Evolutionary conservation across 2,888 invertebrate genomes (phyloP), one percentile per base, ranked within the genome.

Genomic region (Aradus depressus): DNA sequence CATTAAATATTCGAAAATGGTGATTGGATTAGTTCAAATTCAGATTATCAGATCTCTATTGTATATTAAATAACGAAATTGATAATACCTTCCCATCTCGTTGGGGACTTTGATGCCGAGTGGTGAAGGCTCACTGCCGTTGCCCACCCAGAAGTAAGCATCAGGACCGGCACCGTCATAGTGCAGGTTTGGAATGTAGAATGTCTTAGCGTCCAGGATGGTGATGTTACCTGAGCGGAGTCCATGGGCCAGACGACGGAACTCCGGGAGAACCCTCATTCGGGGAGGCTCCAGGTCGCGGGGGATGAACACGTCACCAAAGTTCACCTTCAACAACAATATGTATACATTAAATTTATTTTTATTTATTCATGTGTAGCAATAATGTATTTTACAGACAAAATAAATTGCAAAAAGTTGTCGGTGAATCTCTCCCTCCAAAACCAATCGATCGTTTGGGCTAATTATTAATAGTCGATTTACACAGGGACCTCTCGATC

Each of bases 71-170:
- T n/a, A n/a, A n/a, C n/a, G n/a, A n/a, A n/a, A n/a, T n/a, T n/a
- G n/a, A n/a, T 25, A 60, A 62, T 60, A 76, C 76, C 72, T 88
- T 50, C 87, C 86, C 69, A 85, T 77, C 69, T 92, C 91, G 67
- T 91, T 91, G 44, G 91, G 89, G 1, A 90, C 84, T 74, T 90
- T 91, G 60, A 81, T 80, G 23, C 91, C 91, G 68, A 81, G 80
- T 16, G 82, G 73, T 62, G 77, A 80, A 0, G 90, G 89, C 59
- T 86, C 84, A 0, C 79, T 72, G 3, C 90, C 91, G 61, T 81
- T 89, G 14, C 92, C 91, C n/a, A 90, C 90, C 86, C 88, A 90
- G 69, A 92, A 92, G 68, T 88, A 91, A 1, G 91, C 90, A 65
- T 91, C 91, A 1, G 90, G 90, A 0, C 89, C 91, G 1, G 82